Evolutionary conservation across 2,113 vertebrate genomes (phyloP).

Genomic region (Siniperca knerii): DNA sequence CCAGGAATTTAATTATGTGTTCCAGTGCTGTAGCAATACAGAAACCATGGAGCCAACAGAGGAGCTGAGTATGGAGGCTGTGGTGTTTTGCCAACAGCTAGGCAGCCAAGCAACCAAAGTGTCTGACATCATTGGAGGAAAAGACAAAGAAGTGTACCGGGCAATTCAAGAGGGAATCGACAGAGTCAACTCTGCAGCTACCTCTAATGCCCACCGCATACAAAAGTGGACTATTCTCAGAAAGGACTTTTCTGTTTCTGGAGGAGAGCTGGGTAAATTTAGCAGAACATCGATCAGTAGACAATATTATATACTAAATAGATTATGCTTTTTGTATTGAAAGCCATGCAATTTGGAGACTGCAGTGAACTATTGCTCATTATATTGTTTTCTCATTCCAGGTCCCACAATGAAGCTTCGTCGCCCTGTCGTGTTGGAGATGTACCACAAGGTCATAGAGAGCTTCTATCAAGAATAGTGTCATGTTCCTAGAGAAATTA

Average conservation of each 20-base stretch:
- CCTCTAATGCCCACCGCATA: constrained; percentile 87
- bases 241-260: constrained; percentile 90
- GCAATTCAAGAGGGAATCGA: constrained; percentile 89
- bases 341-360: neutral
- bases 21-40: constrained; percentile 84
- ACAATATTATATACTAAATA: neutral
- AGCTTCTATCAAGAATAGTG: constrained; percentile 83
- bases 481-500: neutral
- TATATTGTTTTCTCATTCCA: constrained; percentile 64
- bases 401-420: constrained; percentile 92
- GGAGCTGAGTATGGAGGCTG: constrained; percentile 84
- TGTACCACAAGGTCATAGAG: constrained; percentile 85
- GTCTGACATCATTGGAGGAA: constrained; percentile 83
- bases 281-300: neutral
- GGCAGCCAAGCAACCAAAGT: constrained; percentile 87
- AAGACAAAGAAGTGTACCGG: constrained; percentile 81
- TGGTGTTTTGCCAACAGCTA: constrained; percentile 86
- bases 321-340: neutral
- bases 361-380: neutral
- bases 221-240: constrained; percentile 89
- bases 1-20: neutral
- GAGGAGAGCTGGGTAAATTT: constrained; percentile 90
- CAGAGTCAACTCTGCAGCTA: constrained; percentile 84
- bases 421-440: constrained; percentile 84
- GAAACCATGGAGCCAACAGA: constrained; percentile 89